Conservation (phyloP, 2,888 invertebrate species). For the Ceraclea dissimilis region DNA sequence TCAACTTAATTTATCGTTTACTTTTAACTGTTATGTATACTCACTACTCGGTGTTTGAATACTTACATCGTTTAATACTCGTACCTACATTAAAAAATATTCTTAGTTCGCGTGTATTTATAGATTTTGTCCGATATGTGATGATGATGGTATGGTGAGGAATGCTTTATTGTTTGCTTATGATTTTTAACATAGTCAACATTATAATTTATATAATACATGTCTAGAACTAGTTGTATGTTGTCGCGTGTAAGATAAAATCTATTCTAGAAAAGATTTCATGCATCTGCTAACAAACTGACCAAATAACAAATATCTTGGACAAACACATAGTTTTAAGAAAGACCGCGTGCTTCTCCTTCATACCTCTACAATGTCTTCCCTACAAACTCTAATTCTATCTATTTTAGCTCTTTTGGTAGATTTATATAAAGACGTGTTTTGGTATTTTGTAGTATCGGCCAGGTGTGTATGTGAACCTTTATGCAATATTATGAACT, state of each 20-base stretch:
- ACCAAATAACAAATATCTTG: constrained; percentile 18
- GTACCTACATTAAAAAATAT: no score
- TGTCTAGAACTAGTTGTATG: no score
- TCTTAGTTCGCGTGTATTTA: no score
- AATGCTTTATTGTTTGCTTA: no score
- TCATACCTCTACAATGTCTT: background rate
- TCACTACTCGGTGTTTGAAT: no score
- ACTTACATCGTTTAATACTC: no score
- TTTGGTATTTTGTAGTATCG: background rate
- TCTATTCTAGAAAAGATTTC: constrained; percentile 15
- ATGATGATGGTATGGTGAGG: no score
- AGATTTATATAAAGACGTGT: background rate
- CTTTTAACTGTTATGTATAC: no score
- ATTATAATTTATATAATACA: no score
- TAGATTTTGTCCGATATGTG: no score
- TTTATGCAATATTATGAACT: constrained; percentile 21
- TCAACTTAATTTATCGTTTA: no score
- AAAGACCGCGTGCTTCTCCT: constrained; percentile 18
- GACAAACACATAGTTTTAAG: constrained; percentile 15
- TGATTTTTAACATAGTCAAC: no score
- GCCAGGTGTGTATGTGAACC: constrained; percentile 15
- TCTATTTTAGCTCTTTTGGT: background rate
- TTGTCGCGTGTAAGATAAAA: constrained; percentile 10
- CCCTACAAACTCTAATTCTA: background rate
- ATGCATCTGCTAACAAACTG: constrained; percentile 22